phyloP scores from a whole-genome alignment of 2,888 invertebrate species.

The Aspidapion aeneum region DNA sequence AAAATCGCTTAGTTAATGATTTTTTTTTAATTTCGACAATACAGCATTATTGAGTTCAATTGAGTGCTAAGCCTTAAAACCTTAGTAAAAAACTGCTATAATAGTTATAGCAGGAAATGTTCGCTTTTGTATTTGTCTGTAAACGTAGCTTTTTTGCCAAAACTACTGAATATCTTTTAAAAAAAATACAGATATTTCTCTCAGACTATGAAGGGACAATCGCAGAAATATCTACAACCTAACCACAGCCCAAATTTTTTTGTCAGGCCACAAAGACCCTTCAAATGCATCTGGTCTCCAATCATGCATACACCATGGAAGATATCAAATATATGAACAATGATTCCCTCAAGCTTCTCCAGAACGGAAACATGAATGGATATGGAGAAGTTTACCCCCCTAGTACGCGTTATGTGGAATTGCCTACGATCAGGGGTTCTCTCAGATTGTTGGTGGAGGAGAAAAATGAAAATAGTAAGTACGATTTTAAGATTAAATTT shows the following conservation, averaged over 20 bases:
- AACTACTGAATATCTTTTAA: neutral
- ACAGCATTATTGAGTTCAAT: too few relatives aligned
- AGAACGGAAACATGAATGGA: constrained; percentile 6
- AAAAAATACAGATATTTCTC: neutral
- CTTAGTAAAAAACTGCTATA: too few relatives aligned
- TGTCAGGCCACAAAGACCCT: constrained; percentile 73
- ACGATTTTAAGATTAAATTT: constrained; percentile 12
- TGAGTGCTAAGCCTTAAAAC: too few relatives aligned
- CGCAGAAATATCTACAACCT: neutral
- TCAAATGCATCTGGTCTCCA: constrained; percentile 83
- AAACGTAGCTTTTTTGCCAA: too few relatives aligned
- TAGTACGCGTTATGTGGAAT: constrained; percentile 51
- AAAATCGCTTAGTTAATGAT: too few relatives aligned
- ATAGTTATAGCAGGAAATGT: too few relatives aligned
- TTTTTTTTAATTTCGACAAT: too few relatives aligned
- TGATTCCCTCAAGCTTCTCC: constrained; percentile 51
- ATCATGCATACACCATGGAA: constrained; percentile 76
- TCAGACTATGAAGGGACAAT: too few relatives aligned
- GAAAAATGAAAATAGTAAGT: constrained; percentile 67
- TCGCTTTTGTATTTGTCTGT: too few relatives aligned
- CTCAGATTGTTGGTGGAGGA: constrained; percentile 73
- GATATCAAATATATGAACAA: constrained; percentile 68
- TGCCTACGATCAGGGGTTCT: constrained; percentile 64
- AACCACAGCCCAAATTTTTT: neutral
- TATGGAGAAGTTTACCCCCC: constrained; percentile 19